Conservation (phyloP, 2,113 vertebrate species). For the Chloebia gouldiae region DNA sequence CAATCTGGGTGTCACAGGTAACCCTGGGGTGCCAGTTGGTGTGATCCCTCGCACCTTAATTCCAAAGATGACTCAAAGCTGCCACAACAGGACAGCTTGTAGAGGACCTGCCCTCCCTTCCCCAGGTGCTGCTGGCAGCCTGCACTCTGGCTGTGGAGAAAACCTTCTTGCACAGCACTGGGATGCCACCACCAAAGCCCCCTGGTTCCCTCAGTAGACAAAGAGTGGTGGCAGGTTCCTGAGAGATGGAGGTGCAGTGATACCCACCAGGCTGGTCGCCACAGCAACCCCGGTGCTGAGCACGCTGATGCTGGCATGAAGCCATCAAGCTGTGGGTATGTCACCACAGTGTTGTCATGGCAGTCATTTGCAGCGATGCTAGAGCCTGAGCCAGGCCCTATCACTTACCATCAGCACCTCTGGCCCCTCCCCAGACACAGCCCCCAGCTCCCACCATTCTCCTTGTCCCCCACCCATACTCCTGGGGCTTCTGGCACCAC, state of each 20-base stretch:
- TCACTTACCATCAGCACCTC: background rate
- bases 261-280: constrained; percentile 20
- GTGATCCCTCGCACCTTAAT: background rate
- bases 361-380: background rate
- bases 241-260: background rate
- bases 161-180: background rate
- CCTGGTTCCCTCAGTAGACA: background rate
- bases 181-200: background rate
- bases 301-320: background rate
- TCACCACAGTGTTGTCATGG: constrained; percentile 24
- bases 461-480: fast-evolving
- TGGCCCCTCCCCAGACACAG: background rate
- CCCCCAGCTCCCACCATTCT: background rate
- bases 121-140: background rate
- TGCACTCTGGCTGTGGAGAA: background rate
- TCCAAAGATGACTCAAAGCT: background rate
- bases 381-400: background rate
- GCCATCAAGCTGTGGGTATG: constrained; percentile 5
- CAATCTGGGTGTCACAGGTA: background rate
- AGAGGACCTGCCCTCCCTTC: background rate
- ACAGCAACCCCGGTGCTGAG: constrained; percentile 53
- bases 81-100: background rate
- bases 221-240: background rate
- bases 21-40: background rate
- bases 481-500: background rate